These are phyloP conservation scores for Pediacus dermestoides DNA, from an alignment of 2,888 invertebrate species.

Conservation along the genomic window DNA sequence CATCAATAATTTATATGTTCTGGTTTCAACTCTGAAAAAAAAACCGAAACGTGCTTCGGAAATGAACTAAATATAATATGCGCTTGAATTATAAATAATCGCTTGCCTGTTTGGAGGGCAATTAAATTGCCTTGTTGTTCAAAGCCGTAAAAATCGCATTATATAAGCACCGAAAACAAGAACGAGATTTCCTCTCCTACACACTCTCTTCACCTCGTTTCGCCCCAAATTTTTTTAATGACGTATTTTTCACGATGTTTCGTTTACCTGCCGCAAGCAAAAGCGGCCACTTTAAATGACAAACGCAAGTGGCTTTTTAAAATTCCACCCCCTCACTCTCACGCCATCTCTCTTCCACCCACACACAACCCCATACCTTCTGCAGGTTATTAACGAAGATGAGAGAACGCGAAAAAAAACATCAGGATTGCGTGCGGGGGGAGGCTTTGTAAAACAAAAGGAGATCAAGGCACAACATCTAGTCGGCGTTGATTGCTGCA, in stretches of 20 bases:
- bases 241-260: slow-evolving; percentile 23
- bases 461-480: slow-evolving; percentile 39
- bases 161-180: slow-evolving; percentile 4
- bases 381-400: slow-evolving; percentile 44
- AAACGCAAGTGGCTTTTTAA: slow-evolving; percentile 46
- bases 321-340: slow-evolving; percentile 42
- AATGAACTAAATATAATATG: no score
- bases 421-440: slow-evolving; percentile 34
- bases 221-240: slow-evolving; percentile 9
- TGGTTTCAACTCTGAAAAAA: no score
- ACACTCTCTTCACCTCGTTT: background rate
- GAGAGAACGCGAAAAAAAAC: slow-evolving; percentile 39
- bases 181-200: slow-evolving; percentile 3
- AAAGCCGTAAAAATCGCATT: slow-evolving; percentile 9
- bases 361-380: slow-evolving; percentile 37
- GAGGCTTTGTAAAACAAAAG: slow-evolving; percentile 43
- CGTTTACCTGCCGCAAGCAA: slow-evolving; percentile 18
- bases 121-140: no score
- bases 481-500: slow-evolving; percentile 45
- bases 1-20: no score
- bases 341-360: no score
- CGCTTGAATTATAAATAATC: no score
- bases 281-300: slow-evolving; percentile 41
- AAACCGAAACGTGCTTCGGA: no score
- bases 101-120: no score